Percentiles rank a stretch among this genome's conserved stretches.
phyloP scores from a whole-genome alignment of 2,888 invertebrate genomes.

The Cheilosia impressa region DNA sequence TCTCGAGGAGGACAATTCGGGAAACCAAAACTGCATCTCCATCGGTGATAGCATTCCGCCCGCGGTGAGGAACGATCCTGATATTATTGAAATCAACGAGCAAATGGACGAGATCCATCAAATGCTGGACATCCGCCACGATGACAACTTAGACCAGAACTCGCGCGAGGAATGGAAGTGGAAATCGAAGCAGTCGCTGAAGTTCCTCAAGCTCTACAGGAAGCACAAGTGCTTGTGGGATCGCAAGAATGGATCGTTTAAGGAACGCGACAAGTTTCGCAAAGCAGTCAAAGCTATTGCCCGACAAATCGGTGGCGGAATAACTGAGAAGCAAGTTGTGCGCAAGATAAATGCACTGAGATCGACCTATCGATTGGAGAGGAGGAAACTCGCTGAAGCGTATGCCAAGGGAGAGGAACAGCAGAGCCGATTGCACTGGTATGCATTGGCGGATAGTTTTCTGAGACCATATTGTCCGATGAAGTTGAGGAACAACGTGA shows the following conservation, averaged over 20 bases:
- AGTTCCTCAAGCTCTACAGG: conserved; percentile 49
- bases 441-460: conserved; percentile 59
- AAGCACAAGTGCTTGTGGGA: conserved; percentile 64
- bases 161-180: conserved; percentile 30
- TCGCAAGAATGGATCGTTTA: conserved; percentile 19
- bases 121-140: conserved; percentile 52
- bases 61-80: neutral
- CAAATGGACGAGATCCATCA: conserved; percentile 67
- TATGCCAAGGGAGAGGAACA: conserved; percentile 21
- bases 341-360: conserved; percentile 62
- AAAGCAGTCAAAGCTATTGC: conserved; percentile 43
- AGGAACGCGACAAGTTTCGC: conserved; percentile 18
- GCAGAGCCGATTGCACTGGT: conserved; percentile 55
- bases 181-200: conserved; percentile 45
- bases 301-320: conserved; percentile 26
- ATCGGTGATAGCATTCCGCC: conserved; percentile 37
- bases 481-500: conserved; percentile 35
- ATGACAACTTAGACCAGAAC: neutral
- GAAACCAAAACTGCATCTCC: conserved; percentile 65
- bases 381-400: conserved; percentile 37
- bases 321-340: conserved; percentile 49
- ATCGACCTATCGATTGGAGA: conserved; percentile 54
- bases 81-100: conserved; percentile 53
- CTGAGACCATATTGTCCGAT: conserved; percentile 39
- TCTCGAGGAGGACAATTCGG: conserved; percentile 72